Evolutionary conservation across 1,140 invertebrate species (phyloP).

Genomic region (Pectinophora gossypiella): DNA sequence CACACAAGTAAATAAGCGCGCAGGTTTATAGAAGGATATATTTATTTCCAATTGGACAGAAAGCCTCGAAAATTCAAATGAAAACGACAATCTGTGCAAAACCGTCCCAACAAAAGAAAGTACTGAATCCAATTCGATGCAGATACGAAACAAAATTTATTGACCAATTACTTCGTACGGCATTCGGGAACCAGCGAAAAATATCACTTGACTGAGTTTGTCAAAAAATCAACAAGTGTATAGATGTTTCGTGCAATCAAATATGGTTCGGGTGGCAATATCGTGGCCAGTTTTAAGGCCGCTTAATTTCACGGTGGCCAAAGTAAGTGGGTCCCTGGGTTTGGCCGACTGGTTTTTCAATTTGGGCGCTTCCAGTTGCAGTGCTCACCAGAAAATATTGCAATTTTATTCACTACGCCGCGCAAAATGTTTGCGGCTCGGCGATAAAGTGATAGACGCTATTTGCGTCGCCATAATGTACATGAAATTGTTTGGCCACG

Average conservation of each 20-base stretch:
- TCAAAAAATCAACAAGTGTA: background rate
- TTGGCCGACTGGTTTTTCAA: background rate
- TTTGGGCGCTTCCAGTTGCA: background rate
- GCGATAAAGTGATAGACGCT: background rate
- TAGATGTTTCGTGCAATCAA: background rate
- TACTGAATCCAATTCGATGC: too few relatives aligned
- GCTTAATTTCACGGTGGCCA: background rate
- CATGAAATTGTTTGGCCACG: too few relatives aligned
- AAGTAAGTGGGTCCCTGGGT: background rate
- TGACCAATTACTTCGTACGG: too few relatives aligned
- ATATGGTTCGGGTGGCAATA: background rate
- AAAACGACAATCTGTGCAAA: too few relatives aligned
- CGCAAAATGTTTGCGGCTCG: background rate
- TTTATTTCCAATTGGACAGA: too few relatives aligned
- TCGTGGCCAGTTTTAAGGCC: background rate
- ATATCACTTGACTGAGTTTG: background rate
- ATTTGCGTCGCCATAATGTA: too few relatives aligned
- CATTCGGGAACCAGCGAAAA: too few relatives aligned
- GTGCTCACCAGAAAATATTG: background rate
- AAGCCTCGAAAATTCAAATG: too few relatives aligned
- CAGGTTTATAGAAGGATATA: too few relatives aligned
- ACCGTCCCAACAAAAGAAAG: too few relatives aligned
- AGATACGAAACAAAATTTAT: too few relatives aligned
- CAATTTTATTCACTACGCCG: background rate
- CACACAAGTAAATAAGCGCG: too few relatives aligned